Conservation (phyloP, 2,797 vertebrate genomes). For the Pipistrellus pygmaeus region DNA sequence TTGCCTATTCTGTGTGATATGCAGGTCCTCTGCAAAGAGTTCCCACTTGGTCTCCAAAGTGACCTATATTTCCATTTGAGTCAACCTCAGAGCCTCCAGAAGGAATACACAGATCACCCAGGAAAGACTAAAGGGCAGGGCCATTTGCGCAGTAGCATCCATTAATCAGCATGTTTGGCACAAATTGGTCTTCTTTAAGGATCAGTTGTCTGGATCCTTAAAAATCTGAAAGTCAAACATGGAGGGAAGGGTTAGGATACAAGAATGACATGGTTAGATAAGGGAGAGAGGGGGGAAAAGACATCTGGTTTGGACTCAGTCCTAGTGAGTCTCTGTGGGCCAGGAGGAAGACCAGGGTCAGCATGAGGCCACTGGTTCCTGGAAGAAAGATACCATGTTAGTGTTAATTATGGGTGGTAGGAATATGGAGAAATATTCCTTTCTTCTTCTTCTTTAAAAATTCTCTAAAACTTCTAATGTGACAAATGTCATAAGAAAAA, state of each 20-base stretch:
- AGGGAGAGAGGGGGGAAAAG: background rate
- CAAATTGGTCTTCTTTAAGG: background rate
- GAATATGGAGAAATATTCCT: background rate
- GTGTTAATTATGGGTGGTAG: background rate
- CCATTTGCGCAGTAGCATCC: background rate
- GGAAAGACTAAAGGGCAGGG: background rate
- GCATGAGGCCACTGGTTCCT: background rate
- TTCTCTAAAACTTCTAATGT: background rate
- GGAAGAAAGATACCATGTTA: background rate
- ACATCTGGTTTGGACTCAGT: background rate
- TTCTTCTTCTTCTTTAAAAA: constrained; percentile 27
- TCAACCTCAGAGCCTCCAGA: background rate
- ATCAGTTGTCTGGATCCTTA: background rate
- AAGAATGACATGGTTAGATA: background rate
- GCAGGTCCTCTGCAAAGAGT: background rate
- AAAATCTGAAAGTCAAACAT: background rate
- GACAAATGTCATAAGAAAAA: background rate
- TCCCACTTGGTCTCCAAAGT: background rate
- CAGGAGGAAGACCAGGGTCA: background rate
- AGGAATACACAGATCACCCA: background rate
- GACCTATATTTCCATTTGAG: background rate
- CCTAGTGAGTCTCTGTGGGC: background rate
- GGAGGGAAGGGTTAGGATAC: background rate
- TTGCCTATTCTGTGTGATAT: background rate
- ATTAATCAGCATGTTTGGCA: background rate